These are phyloP conservation scores for Hyposoter dolosus DNA, from an alignment of 2,888 invertebrate genomes.

Conservation along the genomic window DNA sequence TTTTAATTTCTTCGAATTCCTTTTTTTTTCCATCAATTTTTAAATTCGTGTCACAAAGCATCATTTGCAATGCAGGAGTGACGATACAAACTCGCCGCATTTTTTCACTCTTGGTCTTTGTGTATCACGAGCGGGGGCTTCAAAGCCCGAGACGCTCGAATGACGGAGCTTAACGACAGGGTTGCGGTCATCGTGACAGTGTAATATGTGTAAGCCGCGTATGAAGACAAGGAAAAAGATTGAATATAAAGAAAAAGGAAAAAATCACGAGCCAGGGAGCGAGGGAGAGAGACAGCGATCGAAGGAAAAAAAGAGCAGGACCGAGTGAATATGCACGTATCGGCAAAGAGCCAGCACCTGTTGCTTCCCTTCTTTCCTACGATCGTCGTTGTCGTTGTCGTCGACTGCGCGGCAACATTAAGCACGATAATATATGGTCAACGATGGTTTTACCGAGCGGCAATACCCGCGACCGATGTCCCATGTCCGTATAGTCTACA, in stretches of 20 bases:
- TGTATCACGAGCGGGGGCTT: conserved; percentile 14
- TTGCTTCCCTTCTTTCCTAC: conserved; percentile 66
- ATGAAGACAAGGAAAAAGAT: conserved; percentile 11
- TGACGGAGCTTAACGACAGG: conserved; percentile 68
- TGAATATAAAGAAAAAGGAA: conserved; percentile 37
- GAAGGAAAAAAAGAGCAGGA: not conserved
- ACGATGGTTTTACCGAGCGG: conserved; percentile 61
- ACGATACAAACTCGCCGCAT: conserved; percentile 12
- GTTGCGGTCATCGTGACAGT: conserved; percentile 62
- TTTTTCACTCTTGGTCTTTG: not conserved
- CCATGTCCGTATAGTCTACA: conserved; percentile 70
- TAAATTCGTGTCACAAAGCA: conserved; percentile 19
- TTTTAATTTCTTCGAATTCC: not conserved
- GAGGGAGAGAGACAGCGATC: not conserved
- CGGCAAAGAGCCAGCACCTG: conserved; percentile 66
- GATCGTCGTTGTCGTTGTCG: conserved; percentile 61
- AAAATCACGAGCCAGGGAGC: conserved; percentile 2
- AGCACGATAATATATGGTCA: conserved; percentile 72
- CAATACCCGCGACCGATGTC: conserved; percentile 75
- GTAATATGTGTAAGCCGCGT: conserved; percentile 53
- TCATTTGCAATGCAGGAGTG: conserved; percentile 25
- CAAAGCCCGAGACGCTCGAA: conserved; percentile 51
- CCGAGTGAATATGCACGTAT: conserved; percentile 51
- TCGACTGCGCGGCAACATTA: conserved; percentile 64
- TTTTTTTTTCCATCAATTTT: conserved; percentile 11